Percentiles rank a stretch among this genome's conserved stretches.
These are phyloP conservation scores for Drosophila cognata DNA, from an alignment of 2,888 invertebrate species.

Conservation along the genomic window DNA sequence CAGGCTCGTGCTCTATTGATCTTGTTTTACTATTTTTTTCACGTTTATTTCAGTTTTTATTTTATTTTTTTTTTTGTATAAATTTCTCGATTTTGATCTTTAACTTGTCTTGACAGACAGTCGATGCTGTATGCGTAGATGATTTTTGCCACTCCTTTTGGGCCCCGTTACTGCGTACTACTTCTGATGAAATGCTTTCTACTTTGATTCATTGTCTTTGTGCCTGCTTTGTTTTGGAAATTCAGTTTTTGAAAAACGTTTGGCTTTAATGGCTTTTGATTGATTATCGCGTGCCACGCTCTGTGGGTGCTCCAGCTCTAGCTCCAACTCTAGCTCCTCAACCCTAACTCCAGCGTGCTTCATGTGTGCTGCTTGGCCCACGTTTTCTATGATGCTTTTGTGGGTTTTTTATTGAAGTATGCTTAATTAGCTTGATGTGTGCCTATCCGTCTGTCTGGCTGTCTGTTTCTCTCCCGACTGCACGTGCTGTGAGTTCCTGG, in stretches of 20 bases:
- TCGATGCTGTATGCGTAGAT: conserved; percentile 52
- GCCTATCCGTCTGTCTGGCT: conserved; percentile 20
- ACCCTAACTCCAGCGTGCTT: conserved; percentile 32
- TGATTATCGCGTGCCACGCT: conserved; percentile 81
- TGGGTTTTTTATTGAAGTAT: conserved; percentile 72
- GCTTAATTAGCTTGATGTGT: conserved; percentile 75
- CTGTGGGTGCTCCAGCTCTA: conserved; percentile 74
- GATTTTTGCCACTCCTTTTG: conserved; percentile 76
- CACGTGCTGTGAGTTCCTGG: conserved; percentile 77
- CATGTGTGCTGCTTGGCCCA: conserved; percentile 78
- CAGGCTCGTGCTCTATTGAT: conserved; percentile 67
- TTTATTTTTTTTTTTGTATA: conserved; percentile 19
- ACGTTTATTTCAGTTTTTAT: conserved; percentile 14
- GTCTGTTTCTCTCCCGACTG: conserved; percentile 38
- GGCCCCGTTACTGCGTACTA: conserved; percentile 41
- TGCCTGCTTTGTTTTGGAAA: conserved; percentile 51
- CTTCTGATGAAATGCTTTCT: conserved; percentile 81
- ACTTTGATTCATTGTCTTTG: conserved; percentile 71
- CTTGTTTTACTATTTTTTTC: conserved; percentile 47
- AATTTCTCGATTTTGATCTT: conserved; percentile 77
- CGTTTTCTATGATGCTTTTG: conserved; percentile 66
- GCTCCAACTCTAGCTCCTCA: conserved; percentile 9
- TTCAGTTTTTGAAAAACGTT: conserved; percentile 61
- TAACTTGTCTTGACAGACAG: conserved; percentile 72
- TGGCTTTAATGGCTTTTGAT: conserved; percentile 81